Base-by-base conservation (phyloP, 23 tunicate species). In the Botrylloides violaceus region DNA sequence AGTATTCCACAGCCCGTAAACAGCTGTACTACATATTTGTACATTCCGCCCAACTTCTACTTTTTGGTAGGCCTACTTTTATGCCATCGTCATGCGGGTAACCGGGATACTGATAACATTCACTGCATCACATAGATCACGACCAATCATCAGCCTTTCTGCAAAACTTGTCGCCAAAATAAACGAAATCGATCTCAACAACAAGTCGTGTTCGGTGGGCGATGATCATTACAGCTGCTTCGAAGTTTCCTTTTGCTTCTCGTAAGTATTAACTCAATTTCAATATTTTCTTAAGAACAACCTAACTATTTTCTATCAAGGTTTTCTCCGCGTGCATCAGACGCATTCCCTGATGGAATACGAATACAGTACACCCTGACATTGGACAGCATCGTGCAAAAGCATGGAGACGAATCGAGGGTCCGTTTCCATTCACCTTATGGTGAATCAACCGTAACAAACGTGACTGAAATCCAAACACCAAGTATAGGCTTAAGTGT, bases 191-290 rank as follows among this genome's bases (percentile, higher is more conserved):
- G 74, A 68, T 2, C 28, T 68, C 0, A 56, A 68, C 35, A 19
- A 68, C 18, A 68, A 68, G 58, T 9, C 35, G 25, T 68, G 74
- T 39, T n/a, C 56, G 18, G 23, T 20, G 35, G 74, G 25, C 25
- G 58, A 26, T 0, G 30, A 37, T 24, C 22, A 43, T 37, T 68
- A 68, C 37, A 30, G 49, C n/a, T 68, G 74, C 30, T 68, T 68
- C 58, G 29, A 24, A 6, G 7, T 68, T n/a, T 2, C 58, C 5
- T 39, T 32, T 2, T 68, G 74, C 30, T 68, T 68, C 74, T 32
- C 49, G 74, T 68, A 68, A 18, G 37, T 43, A 15, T 43, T 9
- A 43, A 15, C 53, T 7, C 53, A 15, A 15, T 7, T 43, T 43
- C 53, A 43, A 9, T 15, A 43, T 7, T 15, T 43, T 7, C 53